Conservation (phyloP, 1,140 invertebrate species). For the Drosophila grimshawi region DNA sequence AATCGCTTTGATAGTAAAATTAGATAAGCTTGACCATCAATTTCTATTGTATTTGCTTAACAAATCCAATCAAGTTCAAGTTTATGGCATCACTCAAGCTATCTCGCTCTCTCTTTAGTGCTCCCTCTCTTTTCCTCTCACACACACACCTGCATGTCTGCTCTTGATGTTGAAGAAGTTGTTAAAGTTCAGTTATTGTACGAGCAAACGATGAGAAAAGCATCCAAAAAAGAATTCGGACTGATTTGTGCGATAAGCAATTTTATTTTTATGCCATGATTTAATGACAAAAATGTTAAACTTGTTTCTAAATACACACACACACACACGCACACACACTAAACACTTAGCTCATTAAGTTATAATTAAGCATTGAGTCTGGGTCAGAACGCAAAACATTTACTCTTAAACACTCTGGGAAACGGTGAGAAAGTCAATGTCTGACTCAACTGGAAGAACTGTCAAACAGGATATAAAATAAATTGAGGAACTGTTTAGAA, state of each 20-base stretch:
- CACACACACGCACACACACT: not conserved
- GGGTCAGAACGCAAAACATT: slow-evolving; percentile 2
- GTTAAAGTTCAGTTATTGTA: slow-evolving; percentile 74
- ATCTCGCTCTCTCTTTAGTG: slow-evolving; percentile 1
- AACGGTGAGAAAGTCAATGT: no score
- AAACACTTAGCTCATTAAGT: slow-evolving; percentile 20
- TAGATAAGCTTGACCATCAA: slow-evolving; percentile 72
- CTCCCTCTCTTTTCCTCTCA: not conserved
- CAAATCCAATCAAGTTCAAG: slow-evolving; percentile 74
- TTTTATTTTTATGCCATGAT: slow-evolving; percentile 77
- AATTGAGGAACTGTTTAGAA: no score
- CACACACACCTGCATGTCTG: slow-evolving; percentile 28
- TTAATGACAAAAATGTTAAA: slow-evolving; percentile 57
- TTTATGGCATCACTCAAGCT: slow-evolving; percentile 56
- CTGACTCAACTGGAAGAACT: no score
- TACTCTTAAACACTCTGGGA: no score
- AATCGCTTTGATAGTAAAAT: slow-evolving; percentile 68
- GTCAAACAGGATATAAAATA: no score
- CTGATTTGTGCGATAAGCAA: slow-evolving; percentile 65
- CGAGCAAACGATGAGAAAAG: slow-evolving; percentile 68
- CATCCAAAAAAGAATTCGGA: slow-evolving; percentile 47
- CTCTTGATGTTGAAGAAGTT: slow-evolving; percentile 76
- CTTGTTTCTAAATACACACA: slow-evolving; percentile 44
- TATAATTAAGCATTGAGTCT: slow-evolving; percentile 25
- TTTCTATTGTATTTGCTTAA: slow-evolving; percentile 77